Conservation (phyloP, 2,113 vertebrate species). For the Zapornia atra region DNA sequence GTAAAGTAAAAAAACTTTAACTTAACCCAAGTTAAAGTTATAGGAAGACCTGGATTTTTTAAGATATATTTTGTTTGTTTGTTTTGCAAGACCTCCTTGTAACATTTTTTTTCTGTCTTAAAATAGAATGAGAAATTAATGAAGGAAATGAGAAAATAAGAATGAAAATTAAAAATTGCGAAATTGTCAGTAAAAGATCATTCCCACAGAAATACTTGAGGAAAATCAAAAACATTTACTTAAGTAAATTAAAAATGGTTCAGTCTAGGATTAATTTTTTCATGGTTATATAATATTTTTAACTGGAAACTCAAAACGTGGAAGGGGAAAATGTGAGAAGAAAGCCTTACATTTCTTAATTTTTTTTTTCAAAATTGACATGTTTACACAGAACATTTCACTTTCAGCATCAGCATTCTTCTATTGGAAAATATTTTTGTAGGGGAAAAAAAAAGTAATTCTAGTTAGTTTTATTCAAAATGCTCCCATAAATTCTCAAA, state of each 20-base stretch:
- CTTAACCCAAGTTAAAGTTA: neutral
- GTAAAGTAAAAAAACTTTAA: no score
- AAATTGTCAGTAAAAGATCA: neutral
- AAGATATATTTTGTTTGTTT: neutral
- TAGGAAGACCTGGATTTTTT: neutral
- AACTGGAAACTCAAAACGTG: constrained; percentile 3
- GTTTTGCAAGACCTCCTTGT: neutral
- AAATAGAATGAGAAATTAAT: neutral
- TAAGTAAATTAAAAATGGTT: neutral
- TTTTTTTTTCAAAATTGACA: neutral
- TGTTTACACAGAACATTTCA: neutral
- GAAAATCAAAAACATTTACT: neutral
- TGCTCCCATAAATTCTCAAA: neutral
- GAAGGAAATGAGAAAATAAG: no score
- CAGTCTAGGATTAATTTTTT: neutral
- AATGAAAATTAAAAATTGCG: neutral
- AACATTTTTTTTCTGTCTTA: neutral
- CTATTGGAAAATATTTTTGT: neutral
- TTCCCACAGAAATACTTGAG: neutral
- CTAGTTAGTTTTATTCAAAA: neutral
- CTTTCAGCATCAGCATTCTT: neutral
- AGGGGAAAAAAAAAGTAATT: neutral
- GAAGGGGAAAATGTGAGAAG: neutral
- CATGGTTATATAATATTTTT: neutral
- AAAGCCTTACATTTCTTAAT: neutral